A percentile compares a stretch with the other conserved stretches of the same genome.
These are phyloP conservation scores for Lepus townsendii DNA, from an alignment of 2,797 vertebrate genomes.

Conservation along the genomic window DNA sequence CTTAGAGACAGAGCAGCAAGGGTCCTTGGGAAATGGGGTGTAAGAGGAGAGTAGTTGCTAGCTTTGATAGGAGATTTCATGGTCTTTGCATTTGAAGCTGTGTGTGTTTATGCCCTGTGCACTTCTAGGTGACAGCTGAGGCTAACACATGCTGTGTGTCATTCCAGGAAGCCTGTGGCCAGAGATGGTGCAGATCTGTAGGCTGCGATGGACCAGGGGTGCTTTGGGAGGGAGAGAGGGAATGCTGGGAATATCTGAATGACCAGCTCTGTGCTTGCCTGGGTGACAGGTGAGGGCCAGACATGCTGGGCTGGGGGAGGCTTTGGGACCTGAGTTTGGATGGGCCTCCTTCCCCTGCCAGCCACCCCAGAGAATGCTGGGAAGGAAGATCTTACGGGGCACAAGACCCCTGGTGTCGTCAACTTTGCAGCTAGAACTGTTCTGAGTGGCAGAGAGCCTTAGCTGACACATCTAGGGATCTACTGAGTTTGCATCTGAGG, in stretches of 20 bases:
- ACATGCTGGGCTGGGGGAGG: neutral
- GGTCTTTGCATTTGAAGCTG: neutral
- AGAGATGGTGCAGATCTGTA: neutral
- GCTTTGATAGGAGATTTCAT: slow-evolving; percentile 6
- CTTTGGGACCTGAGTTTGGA: neutral
- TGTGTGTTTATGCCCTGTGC: neutral
- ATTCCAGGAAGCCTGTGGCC: neutral
- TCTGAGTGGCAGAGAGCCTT: neutral
- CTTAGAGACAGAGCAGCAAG: neutral
- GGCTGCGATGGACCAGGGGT: fast-evolving
- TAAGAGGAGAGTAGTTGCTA: neutral
- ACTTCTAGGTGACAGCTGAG: neutral
- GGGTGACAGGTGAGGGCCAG: neutral
- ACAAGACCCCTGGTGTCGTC: neutral
- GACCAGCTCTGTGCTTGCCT: neutral
- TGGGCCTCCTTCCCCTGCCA: neutral
- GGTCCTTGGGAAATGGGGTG: neutral
- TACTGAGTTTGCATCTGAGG: slow-evolving; percentile 11
- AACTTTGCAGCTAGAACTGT: neutral
- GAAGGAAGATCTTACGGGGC: neutral
- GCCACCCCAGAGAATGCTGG: neutral
- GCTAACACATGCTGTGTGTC: neutral
- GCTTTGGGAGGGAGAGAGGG: neutral
- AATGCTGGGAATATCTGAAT: neutral
- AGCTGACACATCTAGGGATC: neutral